Base-by-base conservation (phyloP, 2,797 vertebrate genomes). In the Ctenochaetus hawaiiensis region DNA sequence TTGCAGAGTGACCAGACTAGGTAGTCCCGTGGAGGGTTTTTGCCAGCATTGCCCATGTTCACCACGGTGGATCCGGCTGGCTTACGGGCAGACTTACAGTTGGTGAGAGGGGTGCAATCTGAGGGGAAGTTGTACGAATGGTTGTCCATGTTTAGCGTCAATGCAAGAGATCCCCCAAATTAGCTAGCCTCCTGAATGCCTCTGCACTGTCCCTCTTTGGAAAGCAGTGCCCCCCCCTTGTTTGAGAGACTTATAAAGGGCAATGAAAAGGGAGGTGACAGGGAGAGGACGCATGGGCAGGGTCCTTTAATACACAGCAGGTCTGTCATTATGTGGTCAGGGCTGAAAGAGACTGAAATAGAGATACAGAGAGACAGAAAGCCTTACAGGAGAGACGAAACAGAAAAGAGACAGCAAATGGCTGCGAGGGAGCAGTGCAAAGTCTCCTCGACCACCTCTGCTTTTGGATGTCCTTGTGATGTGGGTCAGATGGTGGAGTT, bases 1-100 rank as follows among this genome's bases (percentile, higher is more conserved):
- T 96, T 96, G 90, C 96, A 96, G 72, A 96, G 87, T 0, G 96
- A 96, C 96, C 96, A 96, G 79, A 96, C 6, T 34, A 96, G 84
- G 77, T 96, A 96, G 87, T 96, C 96, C n/a, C 78, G 85, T 1
- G 95, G 92, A 12, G 95, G 89, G 44, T 81, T 91, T 62, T 92
- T 93, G 12, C 82, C 87, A 1, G 47, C 5, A 6, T 75, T 74
- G 58, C 91, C 94, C 93, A 96, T 95, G 90, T 96, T 94, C 71
- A 96, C 87, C 87, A 93, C 94, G 0, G 94, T 96, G 69, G 94
- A 91, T 18, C 93, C 92, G 0, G 75, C 84, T 0, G 93, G 91
- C 56, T 95, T 95, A 0, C 93, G 92, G 58, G 85, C 89, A 0
- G 93, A 91, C 81, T 95, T 95, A 22, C 93, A 93, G 90, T 89